Conservation (phyloP, 2,888 invertebrate genomes). For the Pollenia amentaria region DNA sequence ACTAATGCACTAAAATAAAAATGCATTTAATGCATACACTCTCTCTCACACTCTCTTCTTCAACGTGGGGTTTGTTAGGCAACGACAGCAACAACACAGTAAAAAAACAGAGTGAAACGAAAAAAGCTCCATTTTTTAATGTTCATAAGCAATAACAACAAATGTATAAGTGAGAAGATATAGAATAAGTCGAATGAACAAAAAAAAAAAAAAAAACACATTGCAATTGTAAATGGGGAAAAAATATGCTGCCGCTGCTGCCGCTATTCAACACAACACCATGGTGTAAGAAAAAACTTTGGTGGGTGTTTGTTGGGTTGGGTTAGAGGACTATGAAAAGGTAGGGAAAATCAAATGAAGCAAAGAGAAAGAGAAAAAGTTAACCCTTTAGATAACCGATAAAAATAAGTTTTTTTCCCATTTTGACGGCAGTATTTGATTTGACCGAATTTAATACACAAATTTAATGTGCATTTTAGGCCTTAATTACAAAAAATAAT, state of each 20-base stretch:
- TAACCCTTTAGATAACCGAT: neutral
- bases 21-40: conserved; percentile 58
- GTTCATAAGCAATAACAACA: conserved; percentile 41
- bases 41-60: conserved; percentile 32
- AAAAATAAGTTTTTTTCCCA: too few species aligned
- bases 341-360: neutral
- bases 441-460: too few species aligned
- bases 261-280: conserved; percentile 12
- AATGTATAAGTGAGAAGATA: conserved; percentile 55
- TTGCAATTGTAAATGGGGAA: neutral
- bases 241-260: conserved; percentile 28
- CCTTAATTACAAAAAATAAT: too few species aligned
- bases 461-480: too few species aligned
- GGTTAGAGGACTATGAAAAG: too few species aligned
- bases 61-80: neutral
- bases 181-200: conserved; percentile 10
- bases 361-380: neutral
- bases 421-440: too few species aligned
- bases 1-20: conserved; percentile 52
- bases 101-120: conserved; percentile 48
- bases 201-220: neutral
- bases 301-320: neutral
- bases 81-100: conserved; percentile 9
- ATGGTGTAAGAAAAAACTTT: conserved; percentile 12
- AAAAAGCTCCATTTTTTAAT: conserved; percentile 58